Base-by-base conservation (phyloP, 2,797 vertebrate genomes). In the Craterocephalus amniculus region DNA sequence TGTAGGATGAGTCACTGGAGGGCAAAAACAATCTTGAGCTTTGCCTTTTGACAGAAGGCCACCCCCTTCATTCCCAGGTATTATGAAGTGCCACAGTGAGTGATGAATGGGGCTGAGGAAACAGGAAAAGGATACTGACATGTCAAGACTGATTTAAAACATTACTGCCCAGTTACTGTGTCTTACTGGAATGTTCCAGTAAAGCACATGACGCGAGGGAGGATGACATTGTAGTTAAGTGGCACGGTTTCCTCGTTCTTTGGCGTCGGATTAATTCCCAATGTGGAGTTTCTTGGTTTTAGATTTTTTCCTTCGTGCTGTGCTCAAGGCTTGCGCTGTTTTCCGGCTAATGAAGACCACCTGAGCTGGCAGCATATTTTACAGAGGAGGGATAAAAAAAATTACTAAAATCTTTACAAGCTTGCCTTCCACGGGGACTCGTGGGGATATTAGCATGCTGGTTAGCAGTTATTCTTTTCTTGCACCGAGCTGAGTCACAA, bases 281-380 rank as follows among this genome's bases (percentile, higher is more conserved):
- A 45, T 80, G 86, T 87, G 81, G 52, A 76, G 58, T 83, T 80
- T 78, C 70, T 79, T 63, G 81, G 67, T 73, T 83, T 83, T 78
- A 66, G 69, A 70, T 87, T 81, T 87, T 81, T 82, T 85, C 68
- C 68, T 84, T 89, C 85, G 83, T 85, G 79, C 78, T 58, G 74
- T 72, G 74, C 76, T 83, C 83, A 88, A 79, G 78, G 74, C 79
- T 90, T 78, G 63, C 74, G 75, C 87, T 85, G 85, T 90, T 79
- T 84, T 72, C 67, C 36, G 58, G 64, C 83, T 95, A 94, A 94
- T 93, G 86, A 89, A 91, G 86, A 92, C 91, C 94, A 94, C 92
- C 92, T 94, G 93, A 92, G 82, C 80, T 72, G 22, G 87, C 88
- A 83, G 88, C 77, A 71, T 83, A 70, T 90, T 93, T 94, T 91